Percentiles rank a stretch among this genome's conserved stretches.
Evolutionary conservation across 2,888 invertebrate species (phyloP).

Genomic region (Diaprepes abbreviatus): DNA sequence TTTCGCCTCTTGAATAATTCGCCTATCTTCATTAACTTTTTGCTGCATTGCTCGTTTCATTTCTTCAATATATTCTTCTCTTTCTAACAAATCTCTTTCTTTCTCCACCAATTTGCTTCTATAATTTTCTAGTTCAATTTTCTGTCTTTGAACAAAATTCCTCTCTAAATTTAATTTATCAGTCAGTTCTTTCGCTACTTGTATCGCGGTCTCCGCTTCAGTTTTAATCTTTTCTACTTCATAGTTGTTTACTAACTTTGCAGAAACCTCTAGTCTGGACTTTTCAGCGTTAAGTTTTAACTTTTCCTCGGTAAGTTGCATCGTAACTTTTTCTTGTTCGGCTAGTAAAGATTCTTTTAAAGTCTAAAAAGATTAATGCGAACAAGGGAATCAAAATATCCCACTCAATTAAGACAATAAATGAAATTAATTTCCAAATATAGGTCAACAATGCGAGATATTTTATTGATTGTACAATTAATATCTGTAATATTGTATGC

Average conservation of each 20-base stretch:
- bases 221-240: slow-evolving; percentile 62
- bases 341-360: slow-evolving; percentile 72
- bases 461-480: no score
- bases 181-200: slow-evolving; percentile 65
- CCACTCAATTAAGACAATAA: no score
- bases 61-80: slow-evolving; percentile 62
- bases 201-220: slow-evolving; percentile 66
- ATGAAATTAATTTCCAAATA: no score
- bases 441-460: no score
- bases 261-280: slow-evolving; percentile 62
- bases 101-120: slow-evolving; percentile 60
- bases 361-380: slow-evolving; percentile 66
- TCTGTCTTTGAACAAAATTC: slow-evolving; percentile 59
- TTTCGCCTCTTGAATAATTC: slow-evolving; percentile 66
- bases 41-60: slow-evolving; percentile 67
- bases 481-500: no score
- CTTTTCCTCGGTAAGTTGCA: slow-evolving; percentile 74
- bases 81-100: slow-evolving; percentile 58
- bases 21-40: slow-evolving; percentile 72
- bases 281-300: slow-evolving; percentile 66
- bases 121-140: slow-evolving; percentile 62
- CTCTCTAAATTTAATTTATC: slow-evolving; percentile 64
- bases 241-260: slow-evolving; percentile 62
- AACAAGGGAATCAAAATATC: no score
- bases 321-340: slow-evolving; percentile 73